Conservation (phyloP, 2,797 vertebrate genomes). For the Megaceryle alcyon region DNA sequence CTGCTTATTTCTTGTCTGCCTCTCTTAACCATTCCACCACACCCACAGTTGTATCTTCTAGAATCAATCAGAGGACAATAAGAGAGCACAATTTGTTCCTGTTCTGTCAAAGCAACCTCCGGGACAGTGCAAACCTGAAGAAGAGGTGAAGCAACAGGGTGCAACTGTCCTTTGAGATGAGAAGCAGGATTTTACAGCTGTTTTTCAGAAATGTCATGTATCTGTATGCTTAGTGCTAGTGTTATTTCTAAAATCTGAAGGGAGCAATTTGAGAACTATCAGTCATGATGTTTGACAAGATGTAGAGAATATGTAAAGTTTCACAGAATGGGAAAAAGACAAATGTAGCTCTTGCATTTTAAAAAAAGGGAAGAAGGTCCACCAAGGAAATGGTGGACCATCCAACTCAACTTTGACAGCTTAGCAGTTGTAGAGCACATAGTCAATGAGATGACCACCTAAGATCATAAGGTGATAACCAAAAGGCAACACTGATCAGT, state of each 20-base stretch:
- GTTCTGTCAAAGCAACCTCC: neutral
- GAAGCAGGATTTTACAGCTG: neutral
- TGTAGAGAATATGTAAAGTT: neutral
- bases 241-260: neutral
- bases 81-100: neutral
- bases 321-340: neutral
- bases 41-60: neutral
- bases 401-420: neutral
- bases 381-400: neutral
- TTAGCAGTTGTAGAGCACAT: neutral
- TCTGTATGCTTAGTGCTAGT: neutral
- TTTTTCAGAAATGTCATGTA: neutral
- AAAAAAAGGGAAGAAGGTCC: neutral
- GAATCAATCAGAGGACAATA: neutral
- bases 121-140: neutral
- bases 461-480: neutral
- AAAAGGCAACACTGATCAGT: neutral
- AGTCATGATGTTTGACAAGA: neutral
- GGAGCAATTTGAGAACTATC: neutral
- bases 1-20: neutral
- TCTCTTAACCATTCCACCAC: neutral
- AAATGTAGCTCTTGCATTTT: neutral
- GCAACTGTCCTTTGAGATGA: neutral
- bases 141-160: neutral
- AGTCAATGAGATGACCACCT: neutral